phyloP scores from a whole-genome alignment of 2,113 vertebrate species.

The Aplodontia rufa region DNA sequence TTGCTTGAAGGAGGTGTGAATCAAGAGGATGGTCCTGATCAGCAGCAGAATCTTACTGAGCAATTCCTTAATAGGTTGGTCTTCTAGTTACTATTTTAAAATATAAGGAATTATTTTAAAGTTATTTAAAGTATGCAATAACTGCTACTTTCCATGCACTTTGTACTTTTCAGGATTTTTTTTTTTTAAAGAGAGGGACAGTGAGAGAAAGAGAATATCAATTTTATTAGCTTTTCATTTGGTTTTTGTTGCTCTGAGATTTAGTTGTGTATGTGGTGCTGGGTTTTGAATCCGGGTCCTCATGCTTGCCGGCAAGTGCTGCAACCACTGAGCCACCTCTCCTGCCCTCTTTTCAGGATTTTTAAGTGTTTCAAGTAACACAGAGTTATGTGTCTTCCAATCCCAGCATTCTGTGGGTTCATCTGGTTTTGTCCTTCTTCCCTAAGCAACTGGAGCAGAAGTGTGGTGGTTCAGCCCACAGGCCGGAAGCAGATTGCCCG shows the following conservation, averaged over 20 bases:
- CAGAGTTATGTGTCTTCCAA: slow-evolving; percentile 1
- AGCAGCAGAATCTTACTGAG: slow-evolving; percentile 95
- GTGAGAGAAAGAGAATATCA: too few species aligned
- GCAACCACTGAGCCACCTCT: too few species aligned
- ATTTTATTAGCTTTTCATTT: too few species aligned
- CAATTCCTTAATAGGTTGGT: slow-evolving; percentile 96
- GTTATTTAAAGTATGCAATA: not conserved
- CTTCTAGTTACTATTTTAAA: slow-evolving; percentile 41
- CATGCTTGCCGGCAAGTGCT: too few species aligned
- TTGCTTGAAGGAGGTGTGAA: slow-evolving; percentile 96
- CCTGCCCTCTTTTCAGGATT: not conserved
- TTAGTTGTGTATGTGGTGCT: too few species aligned
- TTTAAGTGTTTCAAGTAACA: slow-evolving; percentile 16
- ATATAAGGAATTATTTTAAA: not conserved
- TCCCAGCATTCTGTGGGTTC: not conserved
- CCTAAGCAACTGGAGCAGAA: not conserved
- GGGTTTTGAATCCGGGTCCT: too few species aligned
- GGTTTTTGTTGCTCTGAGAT: too few species aligned
- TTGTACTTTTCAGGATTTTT: slow-evolving; percentile 43
- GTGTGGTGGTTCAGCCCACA: not conserved
- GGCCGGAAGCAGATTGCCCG: not conserved
- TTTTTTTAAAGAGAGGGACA: too few species aligned
- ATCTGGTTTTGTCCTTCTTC: not conserved
- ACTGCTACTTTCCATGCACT: not conserved
- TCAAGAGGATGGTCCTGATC: slow-evolving; percentile 89